Evolutionary conservation across 2,113 vertebrate genomes (phyloP).

Genomic region (Rattus norvegicus): GRCr8 NC_086039.1:40764501-40765000

Average conservation of each 20-base stretch:
- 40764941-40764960: background rate
- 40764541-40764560: constrained; percentile 22
- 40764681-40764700: constrained; percentile 59
- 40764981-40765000: constrained; percentile 36
- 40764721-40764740: constrained; percentile 58
- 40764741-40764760: constrained; percentile 58
- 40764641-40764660: constrained; percentile 12
- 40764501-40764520: background rate
- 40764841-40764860: constrained; percentile 13
- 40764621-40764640: constrained; percentile 71
- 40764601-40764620: constrained; percentile 62
- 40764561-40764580: constrained; percentile 57
- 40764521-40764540: constrained; percentile 27
- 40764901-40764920: background rate
- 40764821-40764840: background rate
- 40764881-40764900: background rate
- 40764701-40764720: constrained; percentile 61
- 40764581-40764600: constrained; percentile 66
- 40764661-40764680: constrained; percentile 63
- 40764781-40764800: constrained; percentile 1
- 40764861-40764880: background rate
- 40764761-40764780: constrained; percentile 1
- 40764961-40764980: constrained; percentile 30
- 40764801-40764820: background rate
- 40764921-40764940: constrained; percentile 34